Conservation (phyloP, 37 sponge, comb jelly and placozoan species). For the Halichondria panicea region DNA sequence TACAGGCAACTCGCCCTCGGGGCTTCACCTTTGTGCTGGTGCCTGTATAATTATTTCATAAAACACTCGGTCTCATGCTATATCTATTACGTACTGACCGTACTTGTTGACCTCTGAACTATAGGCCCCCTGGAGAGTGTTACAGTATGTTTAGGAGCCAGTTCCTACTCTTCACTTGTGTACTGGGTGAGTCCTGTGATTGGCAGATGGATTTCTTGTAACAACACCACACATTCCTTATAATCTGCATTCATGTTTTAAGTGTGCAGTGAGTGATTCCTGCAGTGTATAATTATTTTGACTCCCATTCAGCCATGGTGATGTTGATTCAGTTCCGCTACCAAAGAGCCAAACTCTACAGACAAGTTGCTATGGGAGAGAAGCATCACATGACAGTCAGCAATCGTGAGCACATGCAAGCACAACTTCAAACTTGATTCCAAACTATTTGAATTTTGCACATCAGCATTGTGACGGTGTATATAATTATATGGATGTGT, state of each 20-base stretch:
- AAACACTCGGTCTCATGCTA: too few relatives aligned
- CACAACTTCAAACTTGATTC: not conserved
- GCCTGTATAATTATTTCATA: too few relatives aligned
- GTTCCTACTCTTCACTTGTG: slow-evolving; percentile 52
- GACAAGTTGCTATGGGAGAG: slow-evolving; percentile 62
- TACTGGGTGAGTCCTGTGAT: slow-evolving; percentile 50
- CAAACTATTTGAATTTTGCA: not conserved
- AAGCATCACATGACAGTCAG: slow-evolving; percentile 61
- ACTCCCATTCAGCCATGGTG: slow-evolving; percentile 38
- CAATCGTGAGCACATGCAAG: slow-evolving; percentile 21
- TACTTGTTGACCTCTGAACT: too few relatives aligned
- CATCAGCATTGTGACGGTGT: slow-evolving; percentile 10
- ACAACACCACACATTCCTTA: not conserved
- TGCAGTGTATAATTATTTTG: not conserved
- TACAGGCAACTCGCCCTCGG: too few relatives aligned
- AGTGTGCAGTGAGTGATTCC: too few relatives aligned
- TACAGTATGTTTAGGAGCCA: slow-evolving; percentile 58
- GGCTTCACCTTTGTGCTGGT: too few relatives aligned
- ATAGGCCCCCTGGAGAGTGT: slow-evolving; percentile 80
- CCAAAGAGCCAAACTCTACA: slow-evolving; percentile 59
- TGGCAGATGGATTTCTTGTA: not conserved
- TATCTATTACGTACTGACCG: too few relatives aligned
- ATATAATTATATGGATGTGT: too few relatives aligned
- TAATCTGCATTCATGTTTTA: too few relatives aligned
- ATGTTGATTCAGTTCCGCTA: slow-evolving; percentile 65